A percentile compares a stretch with the other conserved stretches of the same genome.
Evolutionary conservation across 2,888 invertebrate species (phyloP).

Genomic region (Diplolepis rosae): DNA sequence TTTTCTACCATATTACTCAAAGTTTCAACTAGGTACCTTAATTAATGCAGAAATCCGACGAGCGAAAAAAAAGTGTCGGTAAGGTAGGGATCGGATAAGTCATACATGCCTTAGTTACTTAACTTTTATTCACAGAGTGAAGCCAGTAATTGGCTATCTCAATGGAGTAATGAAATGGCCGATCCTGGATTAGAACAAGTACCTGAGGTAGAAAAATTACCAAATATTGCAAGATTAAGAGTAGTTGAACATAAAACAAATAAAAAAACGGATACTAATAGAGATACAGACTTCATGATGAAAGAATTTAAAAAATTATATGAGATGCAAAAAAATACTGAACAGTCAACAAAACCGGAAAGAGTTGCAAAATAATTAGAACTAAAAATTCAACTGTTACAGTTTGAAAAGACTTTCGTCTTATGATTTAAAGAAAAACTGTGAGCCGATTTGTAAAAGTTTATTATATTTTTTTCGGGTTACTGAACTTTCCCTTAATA

Average conservation of each 20-base stretch:
- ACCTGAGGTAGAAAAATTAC: conserved; percentile 33
- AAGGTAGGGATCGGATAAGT: no score
- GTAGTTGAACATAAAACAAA: conserved; percentile 32
- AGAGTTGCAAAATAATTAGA: background rate
- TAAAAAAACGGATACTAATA: conserved; percentile 23
- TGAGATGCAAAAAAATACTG: conserved; percentile 6
- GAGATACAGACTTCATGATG: conserved; percentile 21
- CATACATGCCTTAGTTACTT: conserved; percentile 1
- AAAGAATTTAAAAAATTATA: conserved; percentile 31
- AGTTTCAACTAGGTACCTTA: no score
- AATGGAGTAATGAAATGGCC: conserved; percentile 47
- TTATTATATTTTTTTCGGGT: no score
- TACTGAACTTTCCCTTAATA: background rate
- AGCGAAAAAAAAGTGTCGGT: no score
- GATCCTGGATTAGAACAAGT: conserved; percentile 30
- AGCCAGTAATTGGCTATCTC: conserved; percentile 48
- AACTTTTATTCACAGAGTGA: conserved; percentile 43
- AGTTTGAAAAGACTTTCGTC: background rate
- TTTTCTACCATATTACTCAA: no score
- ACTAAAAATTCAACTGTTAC: background rate
- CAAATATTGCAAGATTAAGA: conserved; percentile 37
- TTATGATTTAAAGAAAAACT: no score
- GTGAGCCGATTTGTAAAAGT: no score
- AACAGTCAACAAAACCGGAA: background rate
- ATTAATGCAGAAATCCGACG: no score